These are phyloP conservation scores for Notoglanidium macrostoma DNA, from an alignment of 2,797 vertebrate genomes.

Conservation along the genomic window DNA sequence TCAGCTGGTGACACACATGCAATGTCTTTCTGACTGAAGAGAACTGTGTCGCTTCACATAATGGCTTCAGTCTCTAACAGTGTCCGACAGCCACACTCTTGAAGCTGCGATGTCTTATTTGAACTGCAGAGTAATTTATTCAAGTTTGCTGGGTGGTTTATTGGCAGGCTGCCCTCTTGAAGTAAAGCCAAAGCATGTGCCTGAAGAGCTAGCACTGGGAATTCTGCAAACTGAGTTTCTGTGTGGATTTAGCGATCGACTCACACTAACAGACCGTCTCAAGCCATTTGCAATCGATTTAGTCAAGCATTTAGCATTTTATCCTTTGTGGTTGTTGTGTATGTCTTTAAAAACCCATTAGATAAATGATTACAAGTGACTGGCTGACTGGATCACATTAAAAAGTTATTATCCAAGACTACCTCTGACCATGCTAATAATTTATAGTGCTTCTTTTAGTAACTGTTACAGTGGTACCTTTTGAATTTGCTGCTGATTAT, in stretches of 20 bases:
- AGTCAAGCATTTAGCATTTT: conserved; percentile 13
- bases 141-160: conserved; percentile 70
- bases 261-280: conserved; percentile 27
- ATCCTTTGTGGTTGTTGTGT: conserved; percentile 2
- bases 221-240: conserved; percentile 46
- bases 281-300: conserved; percentile 14
- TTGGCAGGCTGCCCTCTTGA: conserved; percentile 66
- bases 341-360: neutral
- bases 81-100: conserved; percentile 51
- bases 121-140: conserved; percentile 67
- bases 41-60: conserved; percentile 30
- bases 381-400: neutral
- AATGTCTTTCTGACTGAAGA: conserved; percentile 36
- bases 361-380: neutral
- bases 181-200: conserved; percentile 71
- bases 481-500: neutral
- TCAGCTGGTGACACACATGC: conserved; percentile 10
- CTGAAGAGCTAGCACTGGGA: conserved; percentile 62
- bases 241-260: conserved; percentile 48
- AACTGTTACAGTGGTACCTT: neutral
- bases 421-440: neutral
- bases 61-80: conserved; percentile 18
- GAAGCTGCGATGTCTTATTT: conserved; percentile 67
- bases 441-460: neutral
- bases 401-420: neutral